phyloP scores from a whole-genome alignment of 2,113 vertebrate species.

The Paraplagusia blochii region DNA sequence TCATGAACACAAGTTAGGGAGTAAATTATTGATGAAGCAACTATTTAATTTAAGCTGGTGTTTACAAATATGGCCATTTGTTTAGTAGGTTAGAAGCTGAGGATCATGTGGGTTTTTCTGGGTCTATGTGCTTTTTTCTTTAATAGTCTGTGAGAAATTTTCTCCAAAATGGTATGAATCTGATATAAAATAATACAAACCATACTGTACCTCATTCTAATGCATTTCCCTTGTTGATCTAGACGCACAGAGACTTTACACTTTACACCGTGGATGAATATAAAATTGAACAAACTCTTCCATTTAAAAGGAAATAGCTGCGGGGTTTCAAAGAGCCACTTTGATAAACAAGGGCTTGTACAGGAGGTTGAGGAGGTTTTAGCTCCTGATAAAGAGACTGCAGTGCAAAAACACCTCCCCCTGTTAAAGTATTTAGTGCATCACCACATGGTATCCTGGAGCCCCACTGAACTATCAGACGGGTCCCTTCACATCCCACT shows the following conservation, averaged over 20 bases:
- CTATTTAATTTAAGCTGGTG: slow-evolving; percentile 41
- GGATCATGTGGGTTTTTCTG: slow-evolving; percentile 16
- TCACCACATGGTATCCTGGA: slow-evolving; percentile 31
- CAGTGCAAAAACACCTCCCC: slow-evolving; percentile 8
- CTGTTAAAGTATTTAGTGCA: slow-evolving; percentile 4
- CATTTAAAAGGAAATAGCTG: slow-evolving; percentile 31
- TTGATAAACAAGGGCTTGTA: slow-evolving; percentile 22
- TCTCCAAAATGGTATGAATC: no score
- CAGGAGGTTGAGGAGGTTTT: background rate
- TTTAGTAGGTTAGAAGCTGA: background rate
- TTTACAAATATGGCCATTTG: slow-evolving; percentile 10
- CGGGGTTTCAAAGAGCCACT: slow-evolving; percentile 6
- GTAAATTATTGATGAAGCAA: slow-evolving; percentile 58
- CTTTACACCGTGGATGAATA: slow-evolving; percentile 27
- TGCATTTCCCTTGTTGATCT: slow-evolving; percentile 10
- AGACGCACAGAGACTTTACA: slow-evolving; percentile 18
- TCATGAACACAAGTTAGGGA: slow-evolving; percentile 28
- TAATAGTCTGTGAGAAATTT: no score
- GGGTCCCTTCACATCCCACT: slow-evolving; percentile 19
- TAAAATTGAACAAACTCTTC: slow-evolving; percentile 33
- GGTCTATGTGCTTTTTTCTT: no score
- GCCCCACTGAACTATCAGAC: slow-evolving; percentile 21
- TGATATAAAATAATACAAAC: no score
- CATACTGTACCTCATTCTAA: slow-evolving; percentile 1
- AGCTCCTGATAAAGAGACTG: slow-evolving; percentile 16